phyloP scores from a whole-genome alignment of 2,113 vertebrate species.

The Andinoacara biseriatus region DNA sequence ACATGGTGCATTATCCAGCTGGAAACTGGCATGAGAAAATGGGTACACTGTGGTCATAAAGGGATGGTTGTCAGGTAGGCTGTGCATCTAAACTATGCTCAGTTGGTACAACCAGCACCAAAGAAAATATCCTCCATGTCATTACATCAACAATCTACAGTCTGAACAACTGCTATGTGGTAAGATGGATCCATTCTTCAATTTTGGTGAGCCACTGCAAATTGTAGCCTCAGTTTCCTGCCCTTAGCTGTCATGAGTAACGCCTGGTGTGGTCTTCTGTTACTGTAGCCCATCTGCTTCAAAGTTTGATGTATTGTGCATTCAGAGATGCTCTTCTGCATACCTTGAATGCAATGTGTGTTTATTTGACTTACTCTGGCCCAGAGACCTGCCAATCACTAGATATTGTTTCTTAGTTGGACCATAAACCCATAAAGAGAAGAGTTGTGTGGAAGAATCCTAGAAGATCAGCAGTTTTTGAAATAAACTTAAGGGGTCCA shows the following conservation, averaged over 20 bases:
- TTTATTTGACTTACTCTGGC: too few relatives aligned
- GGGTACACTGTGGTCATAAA: background rate
- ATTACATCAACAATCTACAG: background rate
- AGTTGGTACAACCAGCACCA: background rate
- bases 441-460: background rate
- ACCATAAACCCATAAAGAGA: background rate
- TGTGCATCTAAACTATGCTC: background rate
- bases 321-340: too few relatives aligned
- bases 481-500: too few relatives aligned
- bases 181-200: background rate
- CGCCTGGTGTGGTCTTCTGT: too few relatives aligned
- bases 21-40: background rate
- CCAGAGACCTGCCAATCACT: too few relatives aligned
- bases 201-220: too few relatives aligned
- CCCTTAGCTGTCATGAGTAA: too few relatives aligned
- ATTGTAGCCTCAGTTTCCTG: too few relatives aligned
- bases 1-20: background rate
- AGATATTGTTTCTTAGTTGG: background rate
- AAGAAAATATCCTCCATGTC: background rate
- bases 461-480: background rate
- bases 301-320: too few relatives aligned
- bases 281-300: too few relatives aligned
- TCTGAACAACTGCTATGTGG: background rate
- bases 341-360: too few relatives aligned
- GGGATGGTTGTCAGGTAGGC: background rate